Conservation (phyloP, 2,797 vertebrate species). For the Takifugu ocellatus region DNA sequence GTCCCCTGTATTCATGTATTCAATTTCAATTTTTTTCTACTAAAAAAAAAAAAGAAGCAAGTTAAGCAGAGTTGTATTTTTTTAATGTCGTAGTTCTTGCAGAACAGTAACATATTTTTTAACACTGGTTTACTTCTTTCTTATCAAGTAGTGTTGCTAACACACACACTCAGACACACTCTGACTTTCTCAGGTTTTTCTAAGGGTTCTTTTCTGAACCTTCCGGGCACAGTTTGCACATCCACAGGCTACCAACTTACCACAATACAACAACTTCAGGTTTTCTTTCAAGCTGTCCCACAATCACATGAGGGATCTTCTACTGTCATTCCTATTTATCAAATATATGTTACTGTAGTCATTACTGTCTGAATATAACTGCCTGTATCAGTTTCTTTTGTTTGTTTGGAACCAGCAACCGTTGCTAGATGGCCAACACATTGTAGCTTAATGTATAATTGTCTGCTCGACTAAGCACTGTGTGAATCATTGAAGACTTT, state of each 20-base stretch:
- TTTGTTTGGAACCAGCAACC: constrained; percentile 43
- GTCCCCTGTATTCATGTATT: constrained; percentile 24
- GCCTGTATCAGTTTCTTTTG: constrained; percentile 49
- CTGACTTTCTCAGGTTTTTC: constrained; percentile 74
- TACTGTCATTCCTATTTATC: constrained; percentile 68
- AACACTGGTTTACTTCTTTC: constrained; percentile 68
- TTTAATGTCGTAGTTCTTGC: constrained; percentile 61
- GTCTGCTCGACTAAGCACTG: constrained; percentile 62
- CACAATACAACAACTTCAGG: constrained; percentile 64
- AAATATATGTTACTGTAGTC: constrained; percentile 65
- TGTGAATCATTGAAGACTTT: constrained; percentile 50
- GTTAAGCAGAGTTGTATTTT: constrained; percentile 66
- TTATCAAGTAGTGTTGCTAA: constrained; percentile 67
- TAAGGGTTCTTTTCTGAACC: constrained; percentile 52
- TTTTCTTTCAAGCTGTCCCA: constrained; percentile 58
- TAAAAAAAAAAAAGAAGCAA: constrained; percentile 49
- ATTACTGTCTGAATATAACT: constrained; percentile 66
- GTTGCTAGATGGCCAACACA: constrained; percentile 34
- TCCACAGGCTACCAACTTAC: constrained; percentile 60
- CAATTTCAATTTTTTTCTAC: constrained; percentile 40
- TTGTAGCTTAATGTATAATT: constrained; percentile 42
- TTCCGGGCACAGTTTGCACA: constrained; percentile 71
- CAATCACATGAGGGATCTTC: constrained; percentile 46
- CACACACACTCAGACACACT: constrained; percentile 51
- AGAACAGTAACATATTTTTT: constrained; percentile 66